A percentile compares a stretch with the other conserved stretches of the same genome.
These are phyloP conservation scores for Rotaria sp. DNA, from an alignment of 2,888 invertebrate genomes.

Conservation along the genomic window DNA sequence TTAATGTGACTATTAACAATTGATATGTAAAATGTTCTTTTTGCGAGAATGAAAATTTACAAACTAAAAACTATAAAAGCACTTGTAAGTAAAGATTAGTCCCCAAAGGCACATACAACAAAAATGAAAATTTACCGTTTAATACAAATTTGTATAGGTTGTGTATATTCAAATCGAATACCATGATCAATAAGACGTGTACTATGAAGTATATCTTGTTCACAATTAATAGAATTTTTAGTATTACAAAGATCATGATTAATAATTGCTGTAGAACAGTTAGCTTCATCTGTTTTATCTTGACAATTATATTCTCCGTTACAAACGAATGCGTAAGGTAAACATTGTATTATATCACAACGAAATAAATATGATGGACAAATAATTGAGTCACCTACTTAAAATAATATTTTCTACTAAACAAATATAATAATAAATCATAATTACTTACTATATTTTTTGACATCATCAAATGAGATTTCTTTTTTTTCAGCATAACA, in stretches of 20 bases:
- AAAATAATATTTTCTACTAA: no score
- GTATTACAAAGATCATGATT: conserved; percentile 11
- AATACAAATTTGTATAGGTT: conserved; percentile 3
- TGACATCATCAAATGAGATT: neutral
- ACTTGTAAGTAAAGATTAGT: no score
- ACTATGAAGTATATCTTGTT: conserved; percentile 25
- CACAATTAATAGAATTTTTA: neutral
- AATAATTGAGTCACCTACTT: neutral
- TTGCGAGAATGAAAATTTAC: no score
- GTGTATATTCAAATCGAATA: neutral
- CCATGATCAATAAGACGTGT: neutral
- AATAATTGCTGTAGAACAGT: neutral
- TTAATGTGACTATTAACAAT: neutral
- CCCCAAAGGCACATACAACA: no score
- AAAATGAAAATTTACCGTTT: neutral
- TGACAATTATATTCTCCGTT: conserved; percentile 25
- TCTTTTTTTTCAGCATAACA: neutral
- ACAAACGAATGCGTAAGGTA: conserved; percentile 1
- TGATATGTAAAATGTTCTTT: neutral
- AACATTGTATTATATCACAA: neutral
- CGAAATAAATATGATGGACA: neutral
- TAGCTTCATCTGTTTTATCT: conserved; percentile 17
- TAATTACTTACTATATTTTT: neutral
- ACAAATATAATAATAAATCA: neutral
- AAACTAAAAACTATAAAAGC: no score